Conservation (phyloP, 2,113 vertebrate species). For the Chitala chitala region DNA sequence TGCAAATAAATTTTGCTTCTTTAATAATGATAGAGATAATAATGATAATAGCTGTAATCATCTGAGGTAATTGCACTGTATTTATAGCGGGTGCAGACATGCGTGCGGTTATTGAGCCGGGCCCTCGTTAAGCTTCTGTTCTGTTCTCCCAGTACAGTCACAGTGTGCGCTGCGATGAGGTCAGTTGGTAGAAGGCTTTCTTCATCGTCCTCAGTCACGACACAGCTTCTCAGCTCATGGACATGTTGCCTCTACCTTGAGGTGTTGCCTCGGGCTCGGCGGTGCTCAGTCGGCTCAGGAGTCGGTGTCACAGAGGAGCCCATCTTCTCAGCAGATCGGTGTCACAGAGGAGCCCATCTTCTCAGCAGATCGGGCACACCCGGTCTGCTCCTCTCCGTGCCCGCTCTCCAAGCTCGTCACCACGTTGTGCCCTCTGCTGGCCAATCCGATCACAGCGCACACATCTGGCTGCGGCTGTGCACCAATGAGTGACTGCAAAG, state of each 20-base stretch:
- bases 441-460: slow-evolving; percentile 19
- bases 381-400: slow-evolving; percentile 21
- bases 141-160: no score
- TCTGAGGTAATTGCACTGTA: not conserved
- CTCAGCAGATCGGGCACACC: slow-evolving; percentile 24
- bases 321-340: slow-evolving; percentile 19
- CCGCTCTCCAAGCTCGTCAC: slow-evolving; percentile 11
- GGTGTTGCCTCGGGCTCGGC: slow-evolving; percentile 30
- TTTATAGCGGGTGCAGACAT: not conserved
- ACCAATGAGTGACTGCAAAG: slow-evolving; percentile 10
- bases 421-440: not conserved
- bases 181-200: no score
- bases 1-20: not conserved
- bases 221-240: not conserved
- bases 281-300: slow-evolving; percentile 33
- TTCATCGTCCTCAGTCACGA: not conserved
- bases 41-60: not conserved
- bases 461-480: slow-evolving; percentile 1
- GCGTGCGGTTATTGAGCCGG: no score
- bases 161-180: no score
- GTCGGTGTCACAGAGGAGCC: slow-evolving; percentile 33
- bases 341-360: slow-evolving; percentile 31
- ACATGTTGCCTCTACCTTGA: slow-evolving; percentile 22
- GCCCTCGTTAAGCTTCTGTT: not conserved
- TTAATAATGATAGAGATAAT: not conserved